Conservation (phyloP, 2,797 vertebrate genomes). For the Crenichthys baileyi region DNA sequence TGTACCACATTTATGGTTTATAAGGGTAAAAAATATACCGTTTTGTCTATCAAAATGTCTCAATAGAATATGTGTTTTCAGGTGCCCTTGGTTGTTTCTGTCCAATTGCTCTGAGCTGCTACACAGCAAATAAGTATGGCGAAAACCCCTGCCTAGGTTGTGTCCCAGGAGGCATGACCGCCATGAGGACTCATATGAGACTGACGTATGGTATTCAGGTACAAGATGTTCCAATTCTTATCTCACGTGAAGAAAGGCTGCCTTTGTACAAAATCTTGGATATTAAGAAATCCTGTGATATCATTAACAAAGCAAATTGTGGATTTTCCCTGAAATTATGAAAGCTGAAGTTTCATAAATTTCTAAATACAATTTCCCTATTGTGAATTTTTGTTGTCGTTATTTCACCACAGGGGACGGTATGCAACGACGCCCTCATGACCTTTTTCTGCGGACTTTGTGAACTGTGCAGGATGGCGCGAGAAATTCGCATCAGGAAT, state of each 20-base stretch:
- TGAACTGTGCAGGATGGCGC: constrained; percentile 86
- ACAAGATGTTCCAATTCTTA: background rate
- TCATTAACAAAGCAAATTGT: constrained; percentile 29
- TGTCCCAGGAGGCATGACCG: constrained; percentile 82
- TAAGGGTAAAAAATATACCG: background rate
- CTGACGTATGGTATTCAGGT: constrained; percentile 87
- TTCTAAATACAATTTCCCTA: constrained; percentile 14
- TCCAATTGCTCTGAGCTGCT: constrained; percentile 78
- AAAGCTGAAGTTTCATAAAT: constrained; percentile 26
- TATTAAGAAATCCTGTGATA: constrained; percentile 49
- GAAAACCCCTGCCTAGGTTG: constrained; percentile 80
- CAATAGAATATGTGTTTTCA: constrained; percentile 45
- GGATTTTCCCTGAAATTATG: constrained; percentile 18
- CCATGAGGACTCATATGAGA: constrained; percentile 87
- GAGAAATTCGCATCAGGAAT: constrained; percentile 84
- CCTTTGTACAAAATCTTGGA: no score
- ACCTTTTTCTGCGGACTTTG: constrained; percentile 78
- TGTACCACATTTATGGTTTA: background rate
- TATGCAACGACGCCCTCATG: constrained; percentile 83
- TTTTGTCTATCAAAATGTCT: constrained; percentile 4
- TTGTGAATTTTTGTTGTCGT: constrained; percentile 31
- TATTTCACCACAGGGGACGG: constrained; percentile 77
- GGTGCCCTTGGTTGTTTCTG: constrained; percentile 80
- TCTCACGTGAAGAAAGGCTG: background rate
- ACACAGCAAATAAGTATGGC: constrained; percentile 83